phyloP scores from a whole-genome alignment of 2,113 vertebrate species.

The Tupaia tana region DNA sequence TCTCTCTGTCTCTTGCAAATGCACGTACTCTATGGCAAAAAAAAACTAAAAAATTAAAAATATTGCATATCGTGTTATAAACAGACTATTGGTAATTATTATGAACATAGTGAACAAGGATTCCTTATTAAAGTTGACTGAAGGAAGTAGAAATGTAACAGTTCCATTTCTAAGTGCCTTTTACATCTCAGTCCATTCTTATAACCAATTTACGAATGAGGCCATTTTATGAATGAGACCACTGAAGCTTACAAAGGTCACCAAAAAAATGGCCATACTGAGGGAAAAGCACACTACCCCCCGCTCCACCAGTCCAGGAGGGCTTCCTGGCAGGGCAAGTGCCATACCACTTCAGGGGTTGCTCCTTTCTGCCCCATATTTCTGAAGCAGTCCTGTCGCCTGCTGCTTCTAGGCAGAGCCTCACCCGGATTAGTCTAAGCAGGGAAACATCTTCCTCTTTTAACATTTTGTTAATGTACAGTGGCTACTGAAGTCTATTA shows the following conservation, averaged over 20 bases:
- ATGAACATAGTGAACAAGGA: neutral
- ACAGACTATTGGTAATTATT: neutral
- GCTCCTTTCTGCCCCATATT: neutral
- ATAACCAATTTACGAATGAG: neutral
- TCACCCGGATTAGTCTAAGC: neutral
- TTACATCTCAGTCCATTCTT: neutral
- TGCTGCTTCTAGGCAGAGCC: neutral
- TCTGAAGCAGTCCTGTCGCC: neutral
- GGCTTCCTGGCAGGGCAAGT: neutral
- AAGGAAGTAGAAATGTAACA: conserved; percentile 4
- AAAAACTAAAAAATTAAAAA: no score
- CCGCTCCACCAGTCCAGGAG: neutral
- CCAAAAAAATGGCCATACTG: neutral
- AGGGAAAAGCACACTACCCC: neutral
- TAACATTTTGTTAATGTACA: neutral
- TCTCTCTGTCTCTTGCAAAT: no score
- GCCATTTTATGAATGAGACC: neutral
- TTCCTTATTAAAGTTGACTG: neutral
- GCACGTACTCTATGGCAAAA: no score
- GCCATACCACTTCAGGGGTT: neutral
- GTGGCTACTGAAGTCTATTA: neutral
- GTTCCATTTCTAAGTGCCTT: neutral
- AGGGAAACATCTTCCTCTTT: neutral
- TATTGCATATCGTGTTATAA: neutral
- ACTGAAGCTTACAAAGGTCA: neutral